Percentiles rank a stretch among this genome's conserved stretches.
These are phyloP conservation scores for Myzus persicae DNA, from an alignment of 1,140 invertebrate genomes.

Conservation along the genomic window DNA sequence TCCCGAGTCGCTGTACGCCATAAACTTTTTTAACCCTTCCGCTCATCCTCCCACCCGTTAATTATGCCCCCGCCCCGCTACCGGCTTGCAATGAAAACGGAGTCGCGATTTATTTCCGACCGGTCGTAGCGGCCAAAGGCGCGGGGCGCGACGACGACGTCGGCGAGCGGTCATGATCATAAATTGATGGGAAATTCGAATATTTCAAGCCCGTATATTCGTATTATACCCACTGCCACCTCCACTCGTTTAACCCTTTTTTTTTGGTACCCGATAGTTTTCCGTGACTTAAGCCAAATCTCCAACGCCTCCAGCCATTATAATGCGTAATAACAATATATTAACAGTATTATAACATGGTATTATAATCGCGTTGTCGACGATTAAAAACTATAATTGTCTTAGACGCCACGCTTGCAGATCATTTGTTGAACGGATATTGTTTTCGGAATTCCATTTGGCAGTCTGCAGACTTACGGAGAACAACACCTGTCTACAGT, in stretches of 20 bases:
- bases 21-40: slow-evolving; percentile 20
- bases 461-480: too few species aligned
- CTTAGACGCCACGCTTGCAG: too few species aligned
- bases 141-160: neutral
- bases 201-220: neutral
- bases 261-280: neutral
- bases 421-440: too few species aligned
- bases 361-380: neutral
- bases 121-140: neutral
- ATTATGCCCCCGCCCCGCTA: neutral
- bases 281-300: neutral
- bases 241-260: neutral
- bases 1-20: neutral
- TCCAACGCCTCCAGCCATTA: neutral
- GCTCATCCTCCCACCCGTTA: neutral
- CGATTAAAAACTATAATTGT: too few species aligned
- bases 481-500: too few species aligned
- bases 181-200: slow-evolving; percentile 35
- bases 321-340: neutral
- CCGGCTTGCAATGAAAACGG: neutral
- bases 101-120: slow-evolving; percentile 6
- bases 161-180: neutral
- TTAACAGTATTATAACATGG: neutral
- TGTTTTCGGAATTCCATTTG: too few species aligned
- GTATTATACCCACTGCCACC: neutral